Base-by-base conservation (phyloP, 1,140 invertebrate species). In the Drosophila kohkoa region DNA sequence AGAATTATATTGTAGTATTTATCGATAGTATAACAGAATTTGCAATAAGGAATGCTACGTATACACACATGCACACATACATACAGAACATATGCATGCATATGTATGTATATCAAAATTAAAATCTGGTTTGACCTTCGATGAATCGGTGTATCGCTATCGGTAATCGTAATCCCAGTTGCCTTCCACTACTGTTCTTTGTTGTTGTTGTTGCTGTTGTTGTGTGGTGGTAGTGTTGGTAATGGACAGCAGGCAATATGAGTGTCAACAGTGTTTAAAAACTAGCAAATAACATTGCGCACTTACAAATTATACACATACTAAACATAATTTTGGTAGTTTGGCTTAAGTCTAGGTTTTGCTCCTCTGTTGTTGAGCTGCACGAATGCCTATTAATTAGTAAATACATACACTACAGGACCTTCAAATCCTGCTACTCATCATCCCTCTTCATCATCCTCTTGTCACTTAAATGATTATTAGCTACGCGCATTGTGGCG, bases 271-370 rank as follows among this genome's bases (percentile, higher is more conserved):
- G 41, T 43, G 63, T 25, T 57, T 57, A 48, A 75, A 59, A 70
- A 52, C 69, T 74, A 80, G 60, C 20, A 54, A 68, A 74, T 63
- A 65, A 65, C 60, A 54, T 70, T 77, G 66, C 82, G 63, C 63
- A 67, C 81, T 86, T 82, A 82, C 65, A 74, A 43, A 60, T 43
- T 43, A 73, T 82, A 82, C 49, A 67, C 74, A 48, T 57, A 79
- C 73, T 87, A 86, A 86, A 87, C 52, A 60, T 86, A 86, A 82
- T 86, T 86, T 86, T 86, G 82, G 82, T 86, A 82, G 83, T 86
- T 83, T 72, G 48, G 13, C 83, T 87, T 86, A 86, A 73, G 35
- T 74, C 79, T 86, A 86, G 58, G 58, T 10, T 10, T 86, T 73
- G 75, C 79, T 82, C 67, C 38, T 63, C 66, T 66, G 59, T 25